Base-by-base conservation (phyloP, 1,140 invertebrate species). In the Aphis craccivora region DNA sequence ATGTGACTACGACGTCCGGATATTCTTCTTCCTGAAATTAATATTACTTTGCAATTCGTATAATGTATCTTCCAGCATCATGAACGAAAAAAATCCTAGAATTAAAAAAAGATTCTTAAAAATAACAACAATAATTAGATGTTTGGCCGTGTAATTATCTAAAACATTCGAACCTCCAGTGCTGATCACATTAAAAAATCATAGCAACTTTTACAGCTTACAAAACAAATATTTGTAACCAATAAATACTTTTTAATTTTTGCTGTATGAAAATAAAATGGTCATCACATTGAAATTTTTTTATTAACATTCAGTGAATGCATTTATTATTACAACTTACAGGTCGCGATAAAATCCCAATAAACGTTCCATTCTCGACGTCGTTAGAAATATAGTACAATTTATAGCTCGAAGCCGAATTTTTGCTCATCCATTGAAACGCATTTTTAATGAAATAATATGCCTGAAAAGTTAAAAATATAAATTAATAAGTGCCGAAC, bases 391-490 rank as follows among this genome's bases (percentile, higher is more conserved):
- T 55, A 53, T 93, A 93, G 35, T 93, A 91, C 60, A 94, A 87
- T 92, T 89, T 86, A 20, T 93, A 93, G 2, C 35, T 93, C 23
- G 94, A 81, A 7, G 87, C 88, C 22, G 94, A 53, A 67, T 94
- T 93, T 35, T 91, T 93, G 5, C 23, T 86, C 30, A 87, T 90
- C 94, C 94, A 94, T 92, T 94, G 37, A 22, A 93, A 94, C 43
- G 93, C 93, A 53, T 93, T 94, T 89, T 94, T 94, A 3, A 94
- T 94, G 45, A 94, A 94, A 90, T 94, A 94, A 86, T 94, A 94
- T 18, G 93, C 94, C 94, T 94, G 94, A 37, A 93, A 93, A 88
- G 45, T 35, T 37, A 48, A 94, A 60, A 90, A 55, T 53, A 23
- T 35, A 60, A 90, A 60, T 53, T 8, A 76, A 76, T 4, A 76